Base-by-base conservation (phyloP, 2,888 invertebrate species). In the Agrotis segetum region DNA sequence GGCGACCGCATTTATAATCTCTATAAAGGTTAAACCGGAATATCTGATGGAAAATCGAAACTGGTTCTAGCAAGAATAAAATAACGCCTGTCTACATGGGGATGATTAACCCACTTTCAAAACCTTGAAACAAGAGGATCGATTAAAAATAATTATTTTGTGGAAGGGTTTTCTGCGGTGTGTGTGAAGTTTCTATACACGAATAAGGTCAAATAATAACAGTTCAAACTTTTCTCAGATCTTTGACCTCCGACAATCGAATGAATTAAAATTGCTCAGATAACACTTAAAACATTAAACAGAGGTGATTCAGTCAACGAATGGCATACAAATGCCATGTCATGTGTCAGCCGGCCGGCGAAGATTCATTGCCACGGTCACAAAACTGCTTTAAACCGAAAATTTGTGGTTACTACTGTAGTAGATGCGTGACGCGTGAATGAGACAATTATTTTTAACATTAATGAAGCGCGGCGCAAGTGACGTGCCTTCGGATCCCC, bases 401-500 rank as follows among this genome's bases (percentile, higher is more conserved):
- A 93, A 90, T 92, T 92, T 89, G 93, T 93, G 88, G 94, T 93
- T 95, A 96, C 96, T 95, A 96, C 93, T 91, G 91, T 95, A 95
- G 95, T 94, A 92, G 88, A 89, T 89, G 76, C 86, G 89, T 91
- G 91, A 90, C 91, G 89, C 86, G 86, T 92, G 95, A 95, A 95
- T 95, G 95, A 93, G 94, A 94, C 92, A 94, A 95, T 95, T 95
- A 95, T 95, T 95, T 96, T 94, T 93, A 93, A 93, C 88, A 91
- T 91, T 92, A 92, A 93, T 91, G 91, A 91, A 88, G 82, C 88
- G 87, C 82, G 85, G 87, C 88, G 89, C 88, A 87, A 88, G 89
- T 87, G 83, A 77, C 78, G 81, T 72, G 71, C 71, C 81, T 71
- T 68, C 81, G 84, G 79, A 82, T 76, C 82, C 74, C 76, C 74